These are phyloP conservation scores for Trissolcus basalis DNA, from an alignment of 1,140 invertebrate species.

Conservation along the genomic window DNA sequence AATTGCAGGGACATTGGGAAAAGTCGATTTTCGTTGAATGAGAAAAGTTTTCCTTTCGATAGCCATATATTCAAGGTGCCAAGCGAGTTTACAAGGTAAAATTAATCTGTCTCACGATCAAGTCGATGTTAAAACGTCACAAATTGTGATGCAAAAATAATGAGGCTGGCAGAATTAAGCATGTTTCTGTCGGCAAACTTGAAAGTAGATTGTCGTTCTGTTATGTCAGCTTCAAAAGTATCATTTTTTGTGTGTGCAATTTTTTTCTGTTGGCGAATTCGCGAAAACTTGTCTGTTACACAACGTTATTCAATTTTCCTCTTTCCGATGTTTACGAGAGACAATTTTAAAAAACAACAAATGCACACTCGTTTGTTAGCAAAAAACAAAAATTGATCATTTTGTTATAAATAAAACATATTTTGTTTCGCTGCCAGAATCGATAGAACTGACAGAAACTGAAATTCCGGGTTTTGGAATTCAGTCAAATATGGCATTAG, in stretches of 20 bases:
- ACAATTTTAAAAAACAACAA: too few relatives aligned
- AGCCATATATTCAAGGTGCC: too few relatives aligned
- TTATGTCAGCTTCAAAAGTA: constrained; percentile 6
- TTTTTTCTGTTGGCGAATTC: not conserved
- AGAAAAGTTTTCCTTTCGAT: not conserved
- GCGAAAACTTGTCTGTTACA: too few relatives aligned
- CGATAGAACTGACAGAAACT: not conserved
- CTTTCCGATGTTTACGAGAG: too few relatives aligned
- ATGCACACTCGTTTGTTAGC: too few relatives aligned
- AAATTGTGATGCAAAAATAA: constrained; percentile 39
- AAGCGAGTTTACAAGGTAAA: constrained; percentile 25
- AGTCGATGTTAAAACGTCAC: constrained; percentile 34
- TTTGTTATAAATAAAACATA: not conserved
- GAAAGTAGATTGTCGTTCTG: constrained; percentile 8
- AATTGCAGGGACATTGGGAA: too few relatives aligned
- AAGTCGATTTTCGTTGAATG: not conserved
- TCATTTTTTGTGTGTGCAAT: not conserved
- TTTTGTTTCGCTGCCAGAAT: not conserved
- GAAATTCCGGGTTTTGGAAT: not conserved
- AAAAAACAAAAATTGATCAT: too few relatives aligned
- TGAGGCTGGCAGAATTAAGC: constrained; percentile 16
- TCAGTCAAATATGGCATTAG: not conserved
- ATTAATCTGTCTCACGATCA: constrained; percentile 31
- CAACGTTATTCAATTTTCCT: too few relatives aligned
- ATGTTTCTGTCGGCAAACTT: constrained; percentile 11